Evolutionary conservation across 2,888 invertebrate species (phyloP).

Genomic region (Phaedon cochleariae): DNA sequence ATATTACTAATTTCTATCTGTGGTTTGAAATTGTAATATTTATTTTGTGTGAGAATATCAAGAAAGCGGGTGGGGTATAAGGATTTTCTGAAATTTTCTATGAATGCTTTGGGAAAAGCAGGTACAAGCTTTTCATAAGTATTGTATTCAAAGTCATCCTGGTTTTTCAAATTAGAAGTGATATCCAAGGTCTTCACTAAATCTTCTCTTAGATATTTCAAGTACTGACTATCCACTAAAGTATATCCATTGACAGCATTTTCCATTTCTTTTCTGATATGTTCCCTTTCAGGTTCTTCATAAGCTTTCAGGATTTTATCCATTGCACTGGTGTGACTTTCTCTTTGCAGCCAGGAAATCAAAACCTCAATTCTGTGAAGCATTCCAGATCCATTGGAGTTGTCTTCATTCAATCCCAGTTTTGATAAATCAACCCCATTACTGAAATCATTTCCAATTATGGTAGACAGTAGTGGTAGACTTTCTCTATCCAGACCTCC

Average conservation of each 20-base stretch:
- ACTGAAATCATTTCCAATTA: conserved; percentile 86
- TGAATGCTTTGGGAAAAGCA: conserved; percentile 66
- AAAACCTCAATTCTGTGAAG: conserved; percentile 73
- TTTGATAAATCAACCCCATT: conserved; percentile 24
- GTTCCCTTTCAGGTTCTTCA: conserved; percentile 66
- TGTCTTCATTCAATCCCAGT: conserved; percentile 65
- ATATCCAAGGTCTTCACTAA: conserved; percentile 10
- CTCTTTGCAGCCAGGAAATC: conserved; percentile 79
- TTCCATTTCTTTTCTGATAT: conserved; percentile 68
- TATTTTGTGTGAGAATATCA: conserved; percentile 71
- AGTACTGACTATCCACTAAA: conserved; percentile 66
- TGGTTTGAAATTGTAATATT: conserved; percentile 70
- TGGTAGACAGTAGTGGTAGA: conserved; percentile 81
- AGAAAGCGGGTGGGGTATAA: conserved; percentile 73
- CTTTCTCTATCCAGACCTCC: conserved; percentile 68
- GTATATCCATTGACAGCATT: conserved; percentile 73
- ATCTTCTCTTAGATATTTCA: conserved; percentile 65
- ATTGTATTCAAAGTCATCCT: conserved; percentile 22
- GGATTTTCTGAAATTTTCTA: conserved; percentile 69
- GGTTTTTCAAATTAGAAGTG: conserved; percentile 21
- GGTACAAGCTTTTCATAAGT: conserved; percentile 57
- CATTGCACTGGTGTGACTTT: conserved; percentile 75
- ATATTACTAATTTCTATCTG: conserved; percentile 76
- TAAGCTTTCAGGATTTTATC: conserved; percentile 71
- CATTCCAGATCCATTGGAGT: conserved; percentile 81